Conservation (phyloP, 2,113 vertebrate genomes). For the Ellobius talpinus region DNA sequence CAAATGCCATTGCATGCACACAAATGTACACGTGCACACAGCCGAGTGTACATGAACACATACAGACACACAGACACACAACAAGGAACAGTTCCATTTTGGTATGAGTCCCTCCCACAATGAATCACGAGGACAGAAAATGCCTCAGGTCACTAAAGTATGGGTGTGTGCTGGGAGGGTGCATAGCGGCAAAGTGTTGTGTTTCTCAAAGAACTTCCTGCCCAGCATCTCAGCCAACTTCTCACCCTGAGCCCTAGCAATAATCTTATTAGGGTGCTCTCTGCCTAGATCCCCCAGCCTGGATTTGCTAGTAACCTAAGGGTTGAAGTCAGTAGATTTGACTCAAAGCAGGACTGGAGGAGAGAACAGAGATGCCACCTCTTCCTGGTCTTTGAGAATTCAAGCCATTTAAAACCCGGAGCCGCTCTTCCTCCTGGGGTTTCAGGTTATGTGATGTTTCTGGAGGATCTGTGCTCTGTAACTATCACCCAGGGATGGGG, state of each 20-base stretch:
- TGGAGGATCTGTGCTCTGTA: background rate
- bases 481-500: accelerated
- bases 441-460: background rate
- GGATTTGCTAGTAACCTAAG: background rate
- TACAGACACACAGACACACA: background rate
- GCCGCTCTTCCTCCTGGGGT: background rate
- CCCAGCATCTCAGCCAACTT: background rate
- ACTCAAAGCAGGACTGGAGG: background rate
- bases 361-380: background rate
- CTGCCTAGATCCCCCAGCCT: background rate
- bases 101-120: background rate
- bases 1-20: background rate
- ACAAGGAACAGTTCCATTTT: background rate
- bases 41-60: background rate
- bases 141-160: background rate
- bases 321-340: background rate
- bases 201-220: background rate
- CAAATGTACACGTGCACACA: no score
- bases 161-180: background rate
- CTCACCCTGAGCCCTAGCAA: background rate
- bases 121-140: background rate
- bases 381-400: background rate
- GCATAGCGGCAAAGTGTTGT: no score
- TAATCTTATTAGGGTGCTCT: background rate
- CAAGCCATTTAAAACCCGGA: background rate